Conservation (phyloP, 2,888 invertebrate species). For the Macaria liturata region DNA sequence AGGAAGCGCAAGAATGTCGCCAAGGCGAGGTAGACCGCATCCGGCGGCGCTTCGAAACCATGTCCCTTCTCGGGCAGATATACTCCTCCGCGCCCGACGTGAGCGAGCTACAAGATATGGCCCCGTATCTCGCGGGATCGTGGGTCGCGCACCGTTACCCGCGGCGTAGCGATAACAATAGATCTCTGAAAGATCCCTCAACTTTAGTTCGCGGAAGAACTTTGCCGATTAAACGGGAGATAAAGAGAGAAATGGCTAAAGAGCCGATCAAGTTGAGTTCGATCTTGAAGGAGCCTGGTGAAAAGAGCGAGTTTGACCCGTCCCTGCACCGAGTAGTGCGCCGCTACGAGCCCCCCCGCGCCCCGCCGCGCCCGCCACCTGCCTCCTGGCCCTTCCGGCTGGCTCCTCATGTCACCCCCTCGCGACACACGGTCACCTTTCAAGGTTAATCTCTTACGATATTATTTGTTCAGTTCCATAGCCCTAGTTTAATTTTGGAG, state of each 20-base stretch:
- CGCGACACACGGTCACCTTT: conserved; percentile 88
- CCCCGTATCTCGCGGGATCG: conserved; percentile 89
- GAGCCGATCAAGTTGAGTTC: conserved; percentile 76
- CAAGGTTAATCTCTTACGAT: conserved; percentile 84
- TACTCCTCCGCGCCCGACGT: conserved; percentile 92
- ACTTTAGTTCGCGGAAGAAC: conserved; percentile 54
- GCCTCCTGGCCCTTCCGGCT: conserved; percentile 71
- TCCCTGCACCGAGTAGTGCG: conserved; percentile 89
- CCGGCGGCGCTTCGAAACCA: conserved; percentile 87
- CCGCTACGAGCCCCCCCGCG: conserved; percentile 88
- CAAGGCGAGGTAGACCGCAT: conserved; percentile 89
- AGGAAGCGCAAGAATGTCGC: conserved; percentile 78
- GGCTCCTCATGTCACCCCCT: conserved; percentile 76
- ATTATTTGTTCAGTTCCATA: conserved; percentile 36
- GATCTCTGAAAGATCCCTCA: conserved; percentile 80
- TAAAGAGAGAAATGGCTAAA: conserved; percentile 60
- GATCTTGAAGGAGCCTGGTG: conserved; percentile 80
- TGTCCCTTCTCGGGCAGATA: conserved; percentile 89
- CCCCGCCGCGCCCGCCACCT: conserved; percentile 79
- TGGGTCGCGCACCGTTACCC: conserved; percentile 93
- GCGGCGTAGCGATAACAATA: conserved; percentile 86
- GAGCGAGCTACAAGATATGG: conserved; percentile 89
- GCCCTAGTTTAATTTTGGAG: conserved; percentile 71
- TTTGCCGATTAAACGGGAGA: conserved; percentile 70
- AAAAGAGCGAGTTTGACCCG: conserved; percentile 89